Conservation (phyloP, 2,888 invertebrate species). For the Boloria selene region DNA sequence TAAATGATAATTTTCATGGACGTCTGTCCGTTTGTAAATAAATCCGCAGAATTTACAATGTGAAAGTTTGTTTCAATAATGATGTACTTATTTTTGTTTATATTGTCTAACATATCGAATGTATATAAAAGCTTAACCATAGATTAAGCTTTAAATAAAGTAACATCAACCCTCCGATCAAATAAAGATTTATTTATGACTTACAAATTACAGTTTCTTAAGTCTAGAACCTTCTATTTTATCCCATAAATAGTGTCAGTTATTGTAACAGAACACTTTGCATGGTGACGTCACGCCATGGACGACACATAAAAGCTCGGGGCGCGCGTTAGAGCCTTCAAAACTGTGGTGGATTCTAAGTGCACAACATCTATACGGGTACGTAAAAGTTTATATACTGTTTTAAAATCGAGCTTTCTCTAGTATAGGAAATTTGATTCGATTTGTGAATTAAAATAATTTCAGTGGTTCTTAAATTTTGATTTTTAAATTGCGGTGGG, state of each 20-base stretch:
- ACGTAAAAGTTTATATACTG: constrained; percentile 47
- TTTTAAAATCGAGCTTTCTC: background rate
- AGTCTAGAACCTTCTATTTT: constrained; percentile 26
- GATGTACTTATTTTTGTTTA: too few species aligned
- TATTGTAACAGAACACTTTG: constrained; percentile 54
- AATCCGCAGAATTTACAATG: too few species aligned
- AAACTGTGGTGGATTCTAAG: constrained; percentile 65
- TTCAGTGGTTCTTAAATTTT: too few species aligned
- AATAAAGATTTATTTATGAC: background rate
- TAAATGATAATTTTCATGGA: too few species aligned
- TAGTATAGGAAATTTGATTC: too few species aligned
- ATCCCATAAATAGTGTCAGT: constrained; percentile 35
- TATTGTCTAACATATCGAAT: too few species aligned
- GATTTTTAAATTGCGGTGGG: too few species aligned
- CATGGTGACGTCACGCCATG: constrained; percentile 67
- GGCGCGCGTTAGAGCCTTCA: constrained; percentile 57
- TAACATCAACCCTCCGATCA: background rate
- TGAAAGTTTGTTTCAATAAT: too few species aligned
- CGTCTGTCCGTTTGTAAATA: too few species aligned
- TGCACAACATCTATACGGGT: constrained; percentile 63
- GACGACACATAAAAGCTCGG: constrained; percentile 56
- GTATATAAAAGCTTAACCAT: background rate
- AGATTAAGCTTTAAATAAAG: background rate
- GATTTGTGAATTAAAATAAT: too few species aligned
- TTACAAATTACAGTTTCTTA: constrained; percentile 26